phyloP scores from a whole-genome alignment of 2,113 vertebrate species.

The Hypomesus transpacificus region DNA sequence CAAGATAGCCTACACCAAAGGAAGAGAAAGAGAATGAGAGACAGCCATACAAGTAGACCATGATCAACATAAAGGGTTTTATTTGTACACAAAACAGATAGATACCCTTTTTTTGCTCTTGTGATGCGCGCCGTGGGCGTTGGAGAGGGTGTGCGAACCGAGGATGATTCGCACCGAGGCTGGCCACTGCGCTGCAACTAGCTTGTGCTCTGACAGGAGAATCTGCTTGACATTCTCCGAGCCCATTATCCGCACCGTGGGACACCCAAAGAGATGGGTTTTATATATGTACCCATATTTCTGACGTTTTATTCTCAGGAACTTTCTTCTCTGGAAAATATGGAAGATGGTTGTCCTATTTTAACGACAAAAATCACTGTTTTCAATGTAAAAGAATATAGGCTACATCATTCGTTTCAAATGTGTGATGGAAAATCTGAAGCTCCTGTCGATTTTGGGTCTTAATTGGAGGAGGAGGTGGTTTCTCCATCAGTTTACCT shows the following conservation, averaged over 20 bases:
- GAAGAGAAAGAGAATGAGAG: not conserved
- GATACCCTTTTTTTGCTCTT: slow-evolving; percentile 83
- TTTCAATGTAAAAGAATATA: not conserved
- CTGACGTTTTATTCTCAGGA: slow-evolving; percentile 82
- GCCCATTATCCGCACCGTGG: slow-evolving; percentile 85
- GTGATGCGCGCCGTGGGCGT: slow-evolving; percentile 78
- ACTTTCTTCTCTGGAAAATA: slow-evolving; percentile 75
- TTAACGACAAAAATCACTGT: too few relatives aligned
- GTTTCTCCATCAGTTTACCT: slow-evolving; percentile 64
- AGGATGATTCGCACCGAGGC: slow-evolving; percentile 83
- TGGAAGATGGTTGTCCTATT: not conserved
- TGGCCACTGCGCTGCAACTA: slow-evolving; percentile 85
- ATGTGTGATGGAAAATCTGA: not conserved
- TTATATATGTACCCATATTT: slow-evolving; percentile 87
- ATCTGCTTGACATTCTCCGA: slow-evolving; percentile 84
- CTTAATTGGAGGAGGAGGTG: not conserved
- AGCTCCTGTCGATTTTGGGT: not conserved
- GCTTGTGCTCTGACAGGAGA: slow-evolving; percentile 79
- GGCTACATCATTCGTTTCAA: too few relatives aligned
- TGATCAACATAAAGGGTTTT: too few relatives aligned
- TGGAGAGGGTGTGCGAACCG: slow-evolving; percentile 83
- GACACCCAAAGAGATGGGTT: slow-evolving; percentile 85
- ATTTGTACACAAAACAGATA: too few relatives aligned
- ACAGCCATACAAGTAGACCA: not conserved
- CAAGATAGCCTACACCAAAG: slow-evolving; percentile 76